These are phyloP conservation scores for Microtus oregoni DNA, from an alignment of 2,113 vertebrate genomes.

Conservation along the genomic window DNA sequence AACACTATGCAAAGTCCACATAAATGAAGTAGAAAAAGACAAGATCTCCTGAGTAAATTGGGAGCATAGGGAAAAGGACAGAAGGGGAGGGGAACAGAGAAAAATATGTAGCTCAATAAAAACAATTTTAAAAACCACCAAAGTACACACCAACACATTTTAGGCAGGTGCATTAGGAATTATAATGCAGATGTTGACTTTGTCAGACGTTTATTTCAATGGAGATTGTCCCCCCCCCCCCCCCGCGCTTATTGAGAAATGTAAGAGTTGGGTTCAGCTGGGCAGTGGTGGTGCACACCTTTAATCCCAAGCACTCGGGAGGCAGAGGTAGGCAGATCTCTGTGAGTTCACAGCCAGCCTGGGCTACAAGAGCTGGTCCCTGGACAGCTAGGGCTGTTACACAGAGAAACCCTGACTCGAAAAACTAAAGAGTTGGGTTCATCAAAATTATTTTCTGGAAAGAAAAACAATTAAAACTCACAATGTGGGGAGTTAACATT, in stretches of 20 bases:
- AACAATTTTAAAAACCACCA: too few relatives aligned
- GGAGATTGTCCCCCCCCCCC: constrained; percentile 77
- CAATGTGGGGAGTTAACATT: constrained; percentile 80
- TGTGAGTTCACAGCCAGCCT: too few relatives aligned
- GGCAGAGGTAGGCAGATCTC: too few relatives aligned
- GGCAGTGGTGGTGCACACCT: too few relatives aligned
- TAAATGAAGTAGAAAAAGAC: too few relatives aligned
- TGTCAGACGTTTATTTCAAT: background rate
- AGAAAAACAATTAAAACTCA: constrained; percentile 77
- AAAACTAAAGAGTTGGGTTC: constrained; percentile 85
- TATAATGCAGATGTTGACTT: background rate
- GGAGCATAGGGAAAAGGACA: too few relatives aligned
- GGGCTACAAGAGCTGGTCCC: too few relatives aligned
- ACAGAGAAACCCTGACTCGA: constrained; percentile 63
- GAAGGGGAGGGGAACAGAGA: too few relatives aligned
- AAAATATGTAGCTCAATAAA: too few relatives aligned
- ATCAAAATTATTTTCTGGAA: constrained; percentile 84
- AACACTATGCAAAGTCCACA: background rate
- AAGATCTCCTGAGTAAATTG: too few relatives aligned
- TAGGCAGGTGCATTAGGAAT: background rate
- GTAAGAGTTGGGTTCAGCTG: constrained; percentile 81
- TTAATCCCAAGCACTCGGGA: too few relatives aligned
- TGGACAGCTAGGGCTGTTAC: too few relatives aligned
- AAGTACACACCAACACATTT: background rate
- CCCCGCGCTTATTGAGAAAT: constrained; percentile 85